These are phyloP conservation scores for Champsocephalus gunnari DNA, from an alignment of 2,797 vertebrate species.

Conservation along the genomic window DNA sequence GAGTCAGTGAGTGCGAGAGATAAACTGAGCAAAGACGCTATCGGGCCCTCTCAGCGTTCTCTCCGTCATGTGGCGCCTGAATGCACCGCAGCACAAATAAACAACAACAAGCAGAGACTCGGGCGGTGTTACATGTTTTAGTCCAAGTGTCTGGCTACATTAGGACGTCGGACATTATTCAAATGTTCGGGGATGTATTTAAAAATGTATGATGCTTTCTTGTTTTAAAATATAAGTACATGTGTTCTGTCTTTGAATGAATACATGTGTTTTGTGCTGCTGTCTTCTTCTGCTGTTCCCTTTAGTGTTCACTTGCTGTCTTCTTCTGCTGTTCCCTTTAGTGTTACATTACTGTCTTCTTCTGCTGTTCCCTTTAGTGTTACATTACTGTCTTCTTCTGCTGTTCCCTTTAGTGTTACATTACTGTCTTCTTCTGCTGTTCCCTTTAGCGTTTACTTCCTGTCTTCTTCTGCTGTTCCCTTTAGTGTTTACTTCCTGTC, in stretches of 20 bases:
- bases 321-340: no score
- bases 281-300: no score
- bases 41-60: constrained; percentile 35
- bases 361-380: no score
- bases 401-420: no score
- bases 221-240: not conserved
- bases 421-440: no score
- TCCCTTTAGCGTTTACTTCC: no score
- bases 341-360: no score
- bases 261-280: not conserved
- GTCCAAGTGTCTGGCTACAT: constrained; percentile 24
- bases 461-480: no score
- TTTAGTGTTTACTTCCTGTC: no score
- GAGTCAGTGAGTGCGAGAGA: constrained; percentile 21
- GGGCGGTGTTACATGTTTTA: constrained; percentile 44
- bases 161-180: constrained; percentile 10
- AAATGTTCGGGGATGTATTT: not conserved
- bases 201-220: constrained; percentile 2
- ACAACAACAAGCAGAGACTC: constrained; percentile 28
- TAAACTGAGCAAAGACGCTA: constrained; percentile 34
- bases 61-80: constrained; percentile 49
- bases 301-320: no score
- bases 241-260: not conserved
- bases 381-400: no score
- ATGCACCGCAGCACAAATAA: constrained; percentile 50